Base-by-base conservation (phyloP, 2,113 vertebrate genomes). In the Connochaetes taurinus region DNA sequence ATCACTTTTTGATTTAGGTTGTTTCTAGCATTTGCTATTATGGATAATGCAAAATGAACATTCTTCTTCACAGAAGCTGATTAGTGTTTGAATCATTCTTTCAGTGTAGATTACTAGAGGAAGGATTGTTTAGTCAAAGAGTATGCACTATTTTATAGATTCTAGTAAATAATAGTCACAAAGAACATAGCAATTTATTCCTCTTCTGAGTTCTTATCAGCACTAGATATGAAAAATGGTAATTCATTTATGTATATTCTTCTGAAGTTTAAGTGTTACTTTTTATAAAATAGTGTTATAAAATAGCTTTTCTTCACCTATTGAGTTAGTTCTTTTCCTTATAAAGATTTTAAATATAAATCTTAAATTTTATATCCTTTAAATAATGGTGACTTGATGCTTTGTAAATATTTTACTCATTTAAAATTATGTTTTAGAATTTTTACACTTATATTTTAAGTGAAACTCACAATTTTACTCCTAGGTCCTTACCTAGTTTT, bases 1-100 rank as follows among this genome's bases (percentile, higher is more conserved):
- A 97, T 92, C 58, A 94, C 62, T 86, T 96, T 96, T 96, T 95
- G 55, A 95, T 87, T 97, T 97, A 96, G 31, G 9, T 83, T 92
- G 43, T 87, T 83, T 94, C n/a, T 5, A 92, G 36, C 29, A 86
- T 97, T 96, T 90, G n/a, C 36, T 91, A 74, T 93, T 92, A 82
- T 21, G 64, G 25, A 58, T 94, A 95, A 94, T 67, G 27, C 23
- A 95, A 86, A 90, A 78, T 62, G 27, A 91, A 78, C 36, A 91
- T 95, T 81, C 50, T 91, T 91, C 78, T 62, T 53, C 52, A 74
- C 3, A 95, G 58, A 91, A 64, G 36, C 83, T 88, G 84, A 92
- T 97, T 96, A 76, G 14, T 67, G 4, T 7, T 92, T 60, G 17
- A 89, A 47, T 87, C 80, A 62, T 84, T 58, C 89, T 53, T 96